These are phyloP conservation scores for Actinia tenebrosa DNA, from an alignment of 64 coral and sea anemone species.

Conservation along the genomic window DNA sequence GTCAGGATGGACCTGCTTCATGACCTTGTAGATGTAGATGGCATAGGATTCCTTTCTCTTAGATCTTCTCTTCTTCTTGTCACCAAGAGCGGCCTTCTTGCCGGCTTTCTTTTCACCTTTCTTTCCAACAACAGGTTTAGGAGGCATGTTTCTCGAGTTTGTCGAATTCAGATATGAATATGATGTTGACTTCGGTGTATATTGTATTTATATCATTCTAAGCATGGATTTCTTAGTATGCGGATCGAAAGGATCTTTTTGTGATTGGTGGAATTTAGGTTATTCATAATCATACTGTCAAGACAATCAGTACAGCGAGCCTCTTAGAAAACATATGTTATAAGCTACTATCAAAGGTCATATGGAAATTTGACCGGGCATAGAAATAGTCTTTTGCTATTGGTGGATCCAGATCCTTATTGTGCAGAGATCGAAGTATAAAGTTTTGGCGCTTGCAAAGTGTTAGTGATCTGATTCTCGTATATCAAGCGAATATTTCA, in stretches of 20 bases:
- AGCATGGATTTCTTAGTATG: not conserved
- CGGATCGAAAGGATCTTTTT: not conserved
- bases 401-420: not conserved
- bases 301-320: no score
- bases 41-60: constrained; percentile 8
- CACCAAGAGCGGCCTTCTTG: not conserved
- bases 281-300: no score
- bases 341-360: no score
- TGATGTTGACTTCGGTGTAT: no score
- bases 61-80: not conserved
- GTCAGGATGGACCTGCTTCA: constrained; percentile 6
- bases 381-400: not conserved
- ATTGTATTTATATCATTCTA: no score
- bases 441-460: not conserved
- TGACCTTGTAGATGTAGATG: constrained; percentile 24
- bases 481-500: not conserved
- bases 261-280: not conserved
- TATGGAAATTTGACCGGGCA: no score
- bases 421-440: not conserved
- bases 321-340: no score
- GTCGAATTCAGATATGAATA: no score
- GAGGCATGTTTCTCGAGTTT: not conserved
- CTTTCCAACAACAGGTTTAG: not conserved
- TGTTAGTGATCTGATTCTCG: not conserved
- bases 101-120: constrained; percentile 17